phyloP scores from a whole-genome alignment of 2,113 vertebrate species.

The Garra rufa region DNA sequence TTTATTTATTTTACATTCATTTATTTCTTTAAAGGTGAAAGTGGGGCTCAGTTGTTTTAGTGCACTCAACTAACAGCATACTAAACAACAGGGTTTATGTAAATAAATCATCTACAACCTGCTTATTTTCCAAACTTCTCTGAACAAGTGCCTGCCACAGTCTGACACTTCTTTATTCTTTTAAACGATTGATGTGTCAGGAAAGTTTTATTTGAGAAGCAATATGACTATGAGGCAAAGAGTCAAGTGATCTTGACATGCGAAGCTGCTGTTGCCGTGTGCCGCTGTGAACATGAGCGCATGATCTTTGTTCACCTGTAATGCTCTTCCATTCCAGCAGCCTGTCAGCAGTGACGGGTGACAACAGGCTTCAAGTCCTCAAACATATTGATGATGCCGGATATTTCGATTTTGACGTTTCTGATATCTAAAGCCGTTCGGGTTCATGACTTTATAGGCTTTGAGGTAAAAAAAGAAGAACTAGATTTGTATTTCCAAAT shows the following conservation, averaged over 20 bases:
- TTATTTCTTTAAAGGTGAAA: not conserved
- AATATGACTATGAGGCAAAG: conserved; percentile 14
- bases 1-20: too few relatives aligned
- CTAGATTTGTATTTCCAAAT: not conserved
- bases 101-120: not conserved
- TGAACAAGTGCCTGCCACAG: conserved; percentile 1
- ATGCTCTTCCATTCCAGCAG: not conserved
- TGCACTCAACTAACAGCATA: not conserved
- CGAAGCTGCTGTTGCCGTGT: not conserved
- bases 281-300: not conserved
- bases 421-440: not conserved
- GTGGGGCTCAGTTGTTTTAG: not conserved
- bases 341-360: not conserved
- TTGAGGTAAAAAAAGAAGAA: not conserved
- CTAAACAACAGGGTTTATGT: not conserved
- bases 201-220: conserved; percentile 30
- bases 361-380: not conserved
- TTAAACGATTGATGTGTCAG: conserved; percentile 33
- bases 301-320: not conserved
- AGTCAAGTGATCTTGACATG: conserved; percentile 30
- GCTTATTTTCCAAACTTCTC: conserved; percentile 9
- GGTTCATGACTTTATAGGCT: not conserved
- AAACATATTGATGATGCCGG: conserved; percentile 10
- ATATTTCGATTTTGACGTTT: not conserved
- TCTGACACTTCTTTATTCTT: conserved; percentile 13